Evolutionary conservation across 2,797 vertebrate species (phyloP).

Genomic region (Diplodus puntazzo): DNA sequence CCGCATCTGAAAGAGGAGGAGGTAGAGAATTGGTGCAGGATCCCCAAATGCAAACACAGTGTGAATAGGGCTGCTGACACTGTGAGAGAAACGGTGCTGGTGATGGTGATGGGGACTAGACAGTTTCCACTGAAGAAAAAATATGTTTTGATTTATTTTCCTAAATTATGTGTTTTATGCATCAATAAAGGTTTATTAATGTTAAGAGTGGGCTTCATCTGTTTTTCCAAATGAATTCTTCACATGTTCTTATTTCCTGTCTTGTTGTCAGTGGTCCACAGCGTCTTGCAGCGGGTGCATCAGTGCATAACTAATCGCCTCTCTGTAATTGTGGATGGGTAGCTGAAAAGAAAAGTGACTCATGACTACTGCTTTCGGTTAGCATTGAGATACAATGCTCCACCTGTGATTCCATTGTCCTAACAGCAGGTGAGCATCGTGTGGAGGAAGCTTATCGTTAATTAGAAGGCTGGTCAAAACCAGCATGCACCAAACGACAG

Average conservation of each 20-base stretch:
- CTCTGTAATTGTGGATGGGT: slow-evolving; percentile 27
- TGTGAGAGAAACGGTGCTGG: slow-evolving; percentile 1
- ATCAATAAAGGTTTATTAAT: background rate
- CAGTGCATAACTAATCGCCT: slow-evolving; percentile 33
- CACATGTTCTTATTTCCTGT: slow-evolving; percentile 22
- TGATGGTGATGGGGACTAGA: background rate
- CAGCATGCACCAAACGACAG: no score
- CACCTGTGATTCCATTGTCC: no score
- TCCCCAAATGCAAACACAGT: no score
- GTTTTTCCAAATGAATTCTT: background rate
- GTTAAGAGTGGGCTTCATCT: background rate
- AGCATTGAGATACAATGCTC: background rate
- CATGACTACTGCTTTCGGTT: slow-evolving; percentile 9
- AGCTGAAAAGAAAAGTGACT: slow-evolving; percentile 6
- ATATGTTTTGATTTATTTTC: slow-evolving; percentile 6
- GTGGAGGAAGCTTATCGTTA: background rate
- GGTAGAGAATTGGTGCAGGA: no score
- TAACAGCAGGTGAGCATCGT: no score
- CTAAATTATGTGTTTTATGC: background rate
- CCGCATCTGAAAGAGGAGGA: no score
- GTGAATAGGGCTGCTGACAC: background rate
- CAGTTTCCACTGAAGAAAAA: background rate
- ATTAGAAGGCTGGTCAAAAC: no score
- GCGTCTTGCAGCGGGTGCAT: background rate
- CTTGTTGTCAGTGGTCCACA: slow-evolving; percentile 12